Conservation (phyloP, 2,113 vertebrate genomes). For the Petroica traversi region DNA sequence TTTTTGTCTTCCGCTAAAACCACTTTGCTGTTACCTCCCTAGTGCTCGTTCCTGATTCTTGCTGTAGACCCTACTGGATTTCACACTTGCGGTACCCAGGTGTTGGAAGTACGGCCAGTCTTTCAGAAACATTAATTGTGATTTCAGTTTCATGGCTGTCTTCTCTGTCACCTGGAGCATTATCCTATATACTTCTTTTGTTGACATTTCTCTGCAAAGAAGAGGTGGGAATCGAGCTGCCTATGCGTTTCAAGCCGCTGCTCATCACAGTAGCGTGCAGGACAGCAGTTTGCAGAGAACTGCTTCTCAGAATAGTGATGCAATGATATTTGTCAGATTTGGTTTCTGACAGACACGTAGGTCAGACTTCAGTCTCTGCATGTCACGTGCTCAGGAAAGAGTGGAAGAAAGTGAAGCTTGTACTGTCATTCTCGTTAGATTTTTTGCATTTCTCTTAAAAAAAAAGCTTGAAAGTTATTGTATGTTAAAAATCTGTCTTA, state of each 20-base stretch:
- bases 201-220: neutral
- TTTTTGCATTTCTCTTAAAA: neutral
- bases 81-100: accelerated
- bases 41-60: accelerated
- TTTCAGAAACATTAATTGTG: neutral
- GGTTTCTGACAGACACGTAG: neutral
- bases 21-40: neutral
- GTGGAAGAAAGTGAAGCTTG: neutral
- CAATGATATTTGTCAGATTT: neutral
- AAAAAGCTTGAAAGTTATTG: neutral
- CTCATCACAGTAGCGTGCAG: neutral
- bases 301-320: neutral
- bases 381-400: neutral
- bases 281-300: neutral
- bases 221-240: neutral
- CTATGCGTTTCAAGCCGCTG: neutral
- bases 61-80: neutral
- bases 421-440: neutral
- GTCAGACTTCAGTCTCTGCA: neutral
- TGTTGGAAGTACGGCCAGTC: accelerated
- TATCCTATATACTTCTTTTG: accelerated
- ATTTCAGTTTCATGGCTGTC: neutral
- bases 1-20: neutral
- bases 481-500: neutral
- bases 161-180: neutral